These are phyloP conservation scores for Oreochromis mossambicus DNA, from an alignment of 2,797 vertebrate genomes.

Conservation along the genomic window DNA sequence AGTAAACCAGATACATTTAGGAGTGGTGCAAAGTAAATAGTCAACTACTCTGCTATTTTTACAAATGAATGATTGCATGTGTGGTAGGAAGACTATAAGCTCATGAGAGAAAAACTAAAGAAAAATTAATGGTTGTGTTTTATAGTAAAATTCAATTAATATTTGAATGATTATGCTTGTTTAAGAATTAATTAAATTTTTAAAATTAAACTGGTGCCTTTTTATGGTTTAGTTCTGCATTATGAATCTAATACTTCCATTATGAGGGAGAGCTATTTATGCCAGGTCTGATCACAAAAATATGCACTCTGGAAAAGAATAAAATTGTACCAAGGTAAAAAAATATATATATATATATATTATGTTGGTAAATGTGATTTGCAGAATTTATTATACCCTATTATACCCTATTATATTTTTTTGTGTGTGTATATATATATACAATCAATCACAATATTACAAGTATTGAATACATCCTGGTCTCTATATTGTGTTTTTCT, in stretches of 20 bases:
- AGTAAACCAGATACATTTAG: constrained; percentile 54
- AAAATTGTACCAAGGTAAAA: constrained; percentile 36
- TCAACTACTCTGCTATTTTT: constrained; percentile 19
- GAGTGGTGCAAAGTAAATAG: constrained; percentile 30
- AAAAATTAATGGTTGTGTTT: not conserved
- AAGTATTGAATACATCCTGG: not conserved
- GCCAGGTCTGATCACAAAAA: constrained; percentile 26
- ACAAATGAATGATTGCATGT: constrained; percentile 15
- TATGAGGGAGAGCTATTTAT: constrained; percentile 48
- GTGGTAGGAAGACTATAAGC: not conserved
- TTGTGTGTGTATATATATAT: not conserved
- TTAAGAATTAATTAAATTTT: constrained; percentile 2
- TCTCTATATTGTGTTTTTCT: not conserved
- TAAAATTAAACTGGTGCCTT: not conserved
- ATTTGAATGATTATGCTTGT: not conserved
- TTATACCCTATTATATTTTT: not conserved
- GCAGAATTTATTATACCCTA: not conserved
- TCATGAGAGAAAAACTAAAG: not conserved
- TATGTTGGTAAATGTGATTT: not conserved
- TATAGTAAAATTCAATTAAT: not conserved
- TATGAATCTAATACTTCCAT: constrained; percentile 21
- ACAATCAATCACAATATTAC: not conserved
- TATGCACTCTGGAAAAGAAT: constrained; percentile 24
- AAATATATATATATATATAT: not conserved
- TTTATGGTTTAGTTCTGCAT: constrained; percentile 1